These are phyloP conservation scores for Bambusicola thoracicus DNA, from an alignment of 2,113 vertebrate species.

Conservation along the genomic window DNA sequence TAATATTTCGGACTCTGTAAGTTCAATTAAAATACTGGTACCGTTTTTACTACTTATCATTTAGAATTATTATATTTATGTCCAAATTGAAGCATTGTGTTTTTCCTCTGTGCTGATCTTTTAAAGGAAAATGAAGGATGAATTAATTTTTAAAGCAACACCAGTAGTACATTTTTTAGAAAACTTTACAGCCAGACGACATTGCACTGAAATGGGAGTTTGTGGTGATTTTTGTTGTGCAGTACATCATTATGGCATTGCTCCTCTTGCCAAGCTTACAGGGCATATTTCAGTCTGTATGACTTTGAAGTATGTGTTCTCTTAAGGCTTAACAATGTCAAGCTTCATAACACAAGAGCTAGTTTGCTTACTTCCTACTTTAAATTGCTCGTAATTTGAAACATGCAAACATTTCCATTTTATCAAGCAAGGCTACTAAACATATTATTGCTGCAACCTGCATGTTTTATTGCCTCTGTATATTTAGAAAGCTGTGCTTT, in stretches of 20 bases:
- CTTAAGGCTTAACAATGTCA: slow-evolving; percentile 83
- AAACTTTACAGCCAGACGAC: not conserved
- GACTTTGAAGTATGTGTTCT: slow-evolving; percentile 79
- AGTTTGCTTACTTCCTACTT: slow-evolving; percentile 82
- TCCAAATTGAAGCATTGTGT: not conserved
- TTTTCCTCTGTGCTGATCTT: not conserved
- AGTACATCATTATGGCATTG: slow-evolving; percentile 5
- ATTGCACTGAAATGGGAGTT: not conserved
- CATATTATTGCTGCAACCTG: slow-evolving; percentile 83
- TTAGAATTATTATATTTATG: not conserved
- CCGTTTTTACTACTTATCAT: not conserved
- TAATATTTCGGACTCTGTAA: not conserved
- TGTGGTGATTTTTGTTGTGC: not conserved
- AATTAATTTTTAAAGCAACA: slow-evolving; percentile 15
- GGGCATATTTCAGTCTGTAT: slow-evolving; percentile 72
- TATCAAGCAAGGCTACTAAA: slow-evolving; percentile 83
- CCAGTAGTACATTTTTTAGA: not conserved
- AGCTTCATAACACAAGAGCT: slow-evolving; percentile 83
- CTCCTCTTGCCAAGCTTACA: slow-evolving; percentile 20
- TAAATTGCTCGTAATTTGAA: slow-evolving; percentile 85
- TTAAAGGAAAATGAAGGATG: not conserved
- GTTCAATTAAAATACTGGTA: not conserved
- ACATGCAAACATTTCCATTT: slow-evolving; percentile 85
- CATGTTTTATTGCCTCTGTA: slow-evolving; percentile 81
- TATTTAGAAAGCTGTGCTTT: slow-evolving; percentile 78